These are phyloP conservation scores for Blennius ocellaris DNA, from an alignment of 2,113 vertebrate genomes.

Conservation along the genomic window DNA sequence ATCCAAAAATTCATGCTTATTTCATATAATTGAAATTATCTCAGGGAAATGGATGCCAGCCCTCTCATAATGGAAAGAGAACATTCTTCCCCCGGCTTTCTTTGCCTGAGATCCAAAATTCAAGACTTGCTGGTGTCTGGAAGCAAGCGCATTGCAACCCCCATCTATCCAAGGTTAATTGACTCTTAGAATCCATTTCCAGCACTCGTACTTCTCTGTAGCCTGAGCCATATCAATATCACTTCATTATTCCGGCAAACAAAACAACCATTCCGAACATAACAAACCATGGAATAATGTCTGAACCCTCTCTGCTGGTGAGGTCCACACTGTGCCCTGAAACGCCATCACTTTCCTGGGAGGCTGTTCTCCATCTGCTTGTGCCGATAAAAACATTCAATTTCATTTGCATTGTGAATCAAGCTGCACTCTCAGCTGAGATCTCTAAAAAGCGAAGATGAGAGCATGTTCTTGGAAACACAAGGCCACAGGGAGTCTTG, in stretches of 20 bases:
- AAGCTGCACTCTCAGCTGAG: constrained; percentile 18
- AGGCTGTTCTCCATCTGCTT: constrained; percentile 63
- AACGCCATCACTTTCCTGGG: constrained; percentile 41
- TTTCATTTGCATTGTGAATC: constrained; percentile 46
- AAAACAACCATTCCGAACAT: constrained; percentile 63
- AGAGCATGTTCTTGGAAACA: constrained; percentile 31
- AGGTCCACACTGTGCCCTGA: constrained; percentile 20
- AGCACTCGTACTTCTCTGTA: constrained; percentile 52
- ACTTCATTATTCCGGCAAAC: constrained; percentile 75
- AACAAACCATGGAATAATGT: constrained; percentile 65
- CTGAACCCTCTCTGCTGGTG: constrained; percentile 37
- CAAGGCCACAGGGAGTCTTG: constrained; percentile 29
- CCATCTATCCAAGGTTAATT: constrained; percentile 78
- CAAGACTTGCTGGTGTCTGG: constrained; percentile 51
- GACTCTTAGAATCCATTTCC: constrained; percentile 79
- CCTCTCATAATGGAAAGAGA: constrained; percentile 50
- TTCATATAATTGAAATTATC: constrained; percentile 66
- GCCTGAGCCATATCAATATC: constrained; percentile 68
- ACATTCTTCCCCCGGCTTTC: constrained; percentile 61
- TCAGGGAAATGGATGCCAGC: constrained; percentile 25
- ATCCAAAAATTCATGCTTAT: constrained; percentile 31
- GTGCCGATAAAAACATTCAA: constrained; percentile 60
- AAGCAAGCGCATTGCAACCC: constrained; percentile 66
- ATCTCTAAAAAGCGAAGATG: constrained; percentile 21
- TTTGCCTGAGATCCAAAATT: constrained; percentile 60